These are phyloP conservation scores for Elgaria multicarinata DNA, from an alignment of 2,113 vertebrate genomes.

Conservation along the genomic window DNA sequence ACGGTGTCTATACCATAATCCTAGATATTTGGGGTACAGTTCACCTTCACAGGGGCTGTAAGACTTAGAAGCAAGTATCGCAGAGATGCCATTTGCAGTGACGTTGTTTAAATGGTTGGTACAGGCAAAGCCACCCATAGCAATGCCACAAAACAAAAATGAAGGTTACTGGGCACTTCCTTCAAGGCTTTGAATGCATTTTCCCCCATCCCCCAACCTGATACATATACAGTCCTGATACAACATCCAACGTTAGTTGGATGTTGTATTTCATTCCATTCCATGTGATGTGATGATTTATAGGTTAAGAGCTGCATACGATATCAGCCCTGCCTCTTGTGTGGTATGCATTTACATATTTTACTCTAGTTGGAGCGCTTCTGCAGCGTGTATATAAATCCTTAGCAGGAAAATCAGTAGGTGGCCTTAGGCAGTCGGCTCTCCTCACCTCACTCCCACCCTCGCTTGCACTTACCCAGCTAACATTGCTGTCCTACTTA, in stretches of 20 bases:
- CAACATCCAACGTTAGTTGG: too few relatives aligned
- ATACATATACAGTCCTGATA: neutral
- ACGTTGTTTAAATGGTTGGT: too few relatives aligned
- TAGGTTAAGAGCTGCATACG: too few relatives aligned
- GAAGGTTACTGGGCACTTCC: neutral
- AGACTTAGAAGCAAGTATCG: too few relatives aligned
- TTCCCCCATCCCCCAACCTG: neutral
- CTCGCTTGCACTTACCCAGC: neutral
- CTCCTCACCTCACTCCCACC: neutral
- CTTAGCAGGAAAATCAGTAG: neutral
- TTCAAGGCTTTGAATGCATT: neutral
- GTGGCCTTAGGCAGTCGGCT: neutral
- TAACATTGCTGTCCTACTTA: neutral
- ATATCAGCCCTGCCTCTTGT: too few relatives aligned
- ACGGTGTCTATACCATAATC: too few relatives aligned
- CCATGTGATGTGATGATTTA: too few relatives aligned
- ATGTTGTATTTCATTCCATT: too few relatives aligned
- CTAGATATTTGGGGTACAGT: neutral
- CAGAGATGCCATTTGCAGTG: neutral
- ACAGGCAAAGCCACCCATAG: neutral
- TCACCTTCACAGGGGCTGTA: neutral
- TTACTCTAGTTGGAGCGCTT: too few relatives aligned
- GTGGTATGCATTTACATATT: too few relatives aligned
- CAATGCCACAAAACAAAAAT: neutral
- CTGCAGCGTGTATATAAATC: too few relatives aligned